phyloP scores from a whole-genome alignment of 1,140 invertebrate species.

The Tribolium castaneum region DNA sequence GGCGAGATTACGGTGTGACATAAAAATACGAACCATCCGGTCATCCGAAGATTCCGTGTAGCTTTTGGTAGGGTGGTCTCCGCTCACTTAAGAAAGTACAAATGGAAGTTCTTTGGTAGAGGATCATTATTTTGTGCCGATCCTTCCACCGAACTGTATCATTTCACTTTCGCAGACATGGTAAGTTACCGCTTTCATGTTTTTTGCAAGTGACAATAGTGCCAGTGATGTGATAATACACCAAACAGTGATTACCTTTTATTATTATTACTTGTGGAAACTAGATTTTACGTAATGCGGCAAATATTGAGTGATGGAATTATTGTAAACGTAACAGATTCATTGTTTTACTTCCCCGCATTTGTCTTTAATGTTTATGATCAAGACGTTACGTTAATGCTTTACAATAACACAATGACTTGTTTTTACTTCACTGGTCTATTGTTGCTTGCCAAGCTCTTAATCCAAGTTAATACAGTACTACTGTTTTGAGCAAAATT shows the following conservation, averaged over 20 bases:
- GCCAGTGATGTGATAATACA: background rate
- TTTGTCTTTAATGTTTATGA: background rate
- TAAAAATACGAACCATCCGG: conserved; percentile 6
- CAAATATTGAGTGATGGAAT: background rate
- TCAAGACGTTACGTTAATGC: background rate
- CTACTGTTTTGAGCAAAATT: background rate
- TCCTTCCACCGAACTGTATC: conserved; percentile 13
- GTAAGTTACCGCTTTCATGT: conserved; percentile 5
- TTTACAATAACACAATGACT: background rate
- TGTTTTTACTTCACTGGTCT: background rate
- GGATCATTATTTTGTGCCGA: conserved; percentile 36
- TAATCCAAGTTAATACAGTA: background rate
- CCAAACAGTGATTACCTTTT: background rate
- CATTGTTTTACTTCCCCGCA: background rate
- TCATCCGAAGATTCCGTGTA: conserved; percentile 21
- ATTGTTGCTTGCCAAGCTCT: background rate
- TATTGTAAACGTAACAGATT: background rate
- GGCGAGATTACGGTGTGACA: background rate
- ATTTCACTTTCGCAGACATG: conserved; percentile 28
- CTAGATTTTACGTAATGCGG: background rate
- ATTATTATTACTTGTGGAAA: background rate
- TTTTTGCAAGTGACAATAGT: conserved; percentile 9
- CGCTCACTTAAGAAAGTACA: conserved; percentile 42
- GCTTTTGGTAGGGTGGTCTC: conserved; percentile 28
- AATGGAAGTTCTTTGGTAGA: conserved; percentile 28